These are phyloP conservation scores for Scolanthus callimorphus DNA, from an alignment of 92 coral and sea anemone species.

Conservation along the genomic window DNA sequence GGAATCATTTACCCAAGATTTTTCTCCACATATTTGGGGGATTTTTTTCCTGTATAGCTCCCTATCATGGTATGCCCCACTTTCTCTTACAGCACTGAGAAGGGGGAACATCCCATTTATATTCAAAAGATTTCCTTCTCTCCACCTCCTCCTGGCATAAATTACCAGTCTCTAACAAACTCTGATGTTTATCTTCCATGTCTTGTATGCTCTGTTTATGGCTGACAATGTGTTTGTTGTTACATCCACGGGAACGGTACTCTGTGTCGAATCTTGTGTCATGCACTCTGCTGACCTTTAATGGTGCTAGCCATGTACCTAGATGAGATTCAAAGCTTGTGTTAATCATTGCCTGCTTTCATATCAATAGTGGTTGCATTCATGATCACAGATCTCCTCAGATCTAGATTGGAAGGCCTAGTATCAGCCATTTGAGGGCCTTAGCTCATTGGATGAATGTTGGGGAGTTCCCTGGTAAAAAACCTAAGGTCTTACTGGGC, in stretches of 20 bases:
- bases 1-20: no score
- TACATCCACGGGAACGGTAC: slow-evolving; percentile 87
- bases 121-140: slow-evolving; percentile 66
- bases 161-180: slow-evolving; percentile 43
- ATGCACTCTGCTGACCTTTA: slow-evolving; percentile 73
- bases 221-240: slow-evolving; percentile 86
- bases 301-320: slow-evolving; percentile 95
- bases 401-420: no score
- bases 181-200: slow-evolving; percentile 67
- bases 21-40: no score
- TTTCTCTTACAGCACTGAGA: slow-evolving; percentile 87
- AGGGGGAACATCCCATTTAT: slow-evolving; percentile 88
- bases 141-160: slow-evolving; percentile 75
- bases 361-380: no score
- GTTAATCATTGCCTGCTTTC: no score
- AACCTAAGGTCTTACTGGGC: no score
- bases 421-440: no score
- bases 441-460: no score
- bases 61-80: slow-evolving; percentile 74
- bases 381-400: no score
- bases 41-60: no score
- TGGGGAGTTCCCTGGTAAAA: no score
- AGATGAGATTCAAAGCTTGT: no score
- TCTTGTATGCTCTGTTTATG: slow-evolving; percentile 86
- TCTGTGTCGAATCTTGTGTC: slow-evolving; percentile 96